Conservation (phyloP, 2,113 vertebrate genomes). For the Bufo gargarizans region DNA sequence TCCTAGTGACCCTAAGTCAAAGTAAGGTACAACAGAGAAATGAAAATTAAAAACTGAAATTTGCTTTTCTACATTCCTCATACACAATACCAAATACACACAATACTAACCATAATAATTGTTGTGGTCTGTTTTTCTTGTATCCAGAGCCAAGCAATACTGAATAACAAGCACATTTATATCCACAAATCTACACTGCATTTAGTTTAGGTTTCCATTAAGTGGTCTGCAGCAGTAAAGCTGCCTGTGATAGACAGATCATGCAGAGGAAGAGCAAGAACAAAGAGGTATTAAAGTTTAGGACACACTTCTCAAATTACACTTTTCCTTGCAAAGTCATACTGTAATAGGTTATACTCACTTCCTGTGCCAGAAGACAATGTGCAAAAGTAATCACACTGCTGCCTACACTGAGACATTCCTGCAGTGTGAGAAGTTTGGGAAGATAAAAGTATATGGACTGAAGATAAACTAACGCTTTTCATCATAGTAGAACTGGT, state of each 20-base stretch:
- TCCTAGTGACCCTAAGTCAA: too few relatives aligned
- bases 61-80: too few relatives aligned
- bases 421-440: slow-evolving; percentile 9
- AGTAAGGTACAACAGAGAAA: too few relatives aligned
- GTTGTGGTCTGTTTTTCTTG: not conserved
- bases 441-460: slow-evolving; percentile 41
- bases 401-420: slow-evolving; percentile 21
- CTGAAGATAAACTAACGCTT: slow-evolving; percentile 33
- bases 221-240: slow-evolving; percentile 21
- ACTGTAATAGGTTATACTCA: slow-evolving; percentile 2
- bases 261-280: slow-evolving; percentile 33
- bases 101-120: not conserved
- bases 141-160: not conserved
- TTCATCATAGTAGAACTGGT: not conserved
- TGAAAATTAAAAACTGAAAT: too few relatives aligned
- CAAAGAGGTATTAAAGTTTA: slow-evolving; percentile 40
- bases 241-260: not conserved
- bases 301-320: slow-evolving; percentile 39
- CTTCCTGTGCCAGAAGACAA: slow-evolving; percentile 38
- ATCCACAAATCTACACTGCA: not conserved
- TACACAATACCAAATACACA: not conserved
- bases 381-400: slow-evolving; percentile 42
- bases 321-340: slow-evolving; percentile 24
- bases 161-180: not conserved
- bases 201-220: not conserved